Evolutionary conservation across 2,113 vertebrate species (phyloP).

Genomic region (Oreochromis tanganicae): DNA sequence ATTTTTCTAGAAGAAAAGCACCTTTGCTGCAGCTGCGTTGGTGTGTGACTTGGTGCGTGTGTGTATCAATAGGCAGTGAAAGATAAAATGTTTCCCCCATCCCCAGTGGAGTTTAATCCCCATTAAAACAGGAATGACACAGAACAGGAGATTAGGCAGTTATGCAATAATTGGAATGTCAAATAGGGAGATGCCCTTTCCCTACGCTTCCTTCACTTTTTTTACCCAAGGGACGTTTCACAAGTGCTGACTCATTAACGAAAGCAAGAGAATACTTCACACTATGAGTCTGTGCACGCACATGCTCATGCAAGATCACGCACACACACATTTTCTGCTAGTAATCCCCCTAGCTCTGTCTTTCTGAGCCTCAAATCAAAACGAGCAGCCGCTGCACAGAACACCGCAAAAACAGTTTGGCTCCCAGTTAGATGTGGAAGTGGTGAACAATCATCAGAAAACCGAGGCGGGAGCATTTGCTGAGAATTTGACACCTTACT

Average conservation of each 20-base stretch:
- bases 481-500: constrained; percentile 27
- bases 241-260: constrained; percentile 23
- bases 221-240: constrained; percentile 27
- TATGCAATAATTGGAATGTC: constrained; percentile 23
- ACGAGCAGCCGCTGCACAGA: neutral
- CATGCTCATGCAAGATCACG: neutral
- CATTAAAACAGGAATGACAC: constrained; percentile 15
- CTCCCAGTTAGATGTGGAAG: constrained; percentile 33
- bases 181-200: constrained; percentile 11
- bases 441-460: constrained; percentile 34
- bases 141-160: constrained; percentile 24
- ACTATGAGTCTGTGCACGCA: neutral
- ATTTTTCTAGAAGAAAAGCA: neutral
- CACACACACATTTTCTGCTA: neutral
- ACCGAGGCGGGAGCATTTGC: constrained; percentile 16
- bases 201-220: neutral
- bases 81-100: neutral
- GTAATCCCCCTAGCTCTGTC: constrained; percentile 11
- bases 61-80: neutral
- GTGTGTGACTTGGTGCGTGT: neutral
- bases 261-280: constrained; percentile 5
- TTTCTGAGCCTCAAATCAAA: constrained; percentile 30
- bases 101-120: neutral
- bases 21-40: neutral
- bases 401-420: constrained; percentile 17